Conservation (phyloP, 2,113 vertebrate species). For the Himantopus leucocephalus region DNA sequence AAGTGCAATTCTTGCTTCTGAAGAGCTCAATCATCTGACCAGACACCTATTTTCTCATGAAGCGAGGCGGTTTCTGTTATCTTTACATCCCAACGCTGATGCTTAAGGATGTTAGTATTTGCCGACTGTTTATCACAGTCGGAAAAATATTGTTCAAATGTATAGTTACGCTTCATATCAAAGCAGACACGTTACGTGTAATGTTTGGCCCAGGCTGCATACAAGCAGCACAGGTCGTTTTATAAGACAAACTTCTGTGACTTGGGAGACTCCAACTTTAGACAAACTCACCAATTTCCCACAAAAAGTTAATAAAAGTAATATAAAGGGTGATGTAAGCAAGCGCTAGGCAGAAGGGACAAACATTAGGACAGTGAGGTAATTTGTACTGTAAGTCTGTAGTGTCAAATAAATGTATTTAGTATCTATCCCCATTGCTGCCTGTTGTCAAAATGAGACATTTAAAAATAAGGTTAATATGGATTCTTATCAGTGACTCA, state of each 20-base stretch:
- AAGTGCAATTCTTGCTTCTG: not conserved
- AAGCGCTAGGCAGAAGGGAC: not conserved
- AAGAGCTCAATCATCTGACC: not conserved
- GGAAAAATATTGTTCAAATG: not conserved
- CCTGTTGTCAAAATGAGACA: not conserved
- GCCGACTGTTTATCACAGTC: not conserved
- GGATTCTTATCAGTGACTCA: not conserved
- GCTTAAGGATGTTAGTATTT: not conserved
- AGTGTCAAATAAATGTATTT: not conserved
- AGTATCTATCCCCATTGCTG: not conserved
- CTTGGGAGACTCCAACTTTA: not conserved
- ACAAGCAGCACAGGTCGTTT: not conserved
- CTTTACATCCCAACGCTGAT: not conserved
- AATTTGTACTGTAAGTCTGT: not conserved
- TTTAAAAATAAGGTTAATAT: not conserved
- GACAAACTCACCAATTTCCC: not conserved
- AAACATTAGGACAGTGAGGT: not conserved
- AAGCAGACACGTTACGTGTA: not conserved
- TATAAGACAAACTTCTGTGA: not conserved
- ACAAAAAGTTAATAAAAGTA: not conserved
- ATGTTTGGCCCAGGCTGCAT: not conserved
- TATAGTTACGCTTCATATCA: not conserved
- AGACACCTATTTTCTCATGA: not conserved
- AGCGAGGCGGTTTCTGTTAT: not conserved
- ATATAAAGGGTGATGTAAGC: not conserved